Evolutionary conservation across 1,140 invertebrate genomes (phyloP).

Genomic region (Olivierus martensii): DNA sequence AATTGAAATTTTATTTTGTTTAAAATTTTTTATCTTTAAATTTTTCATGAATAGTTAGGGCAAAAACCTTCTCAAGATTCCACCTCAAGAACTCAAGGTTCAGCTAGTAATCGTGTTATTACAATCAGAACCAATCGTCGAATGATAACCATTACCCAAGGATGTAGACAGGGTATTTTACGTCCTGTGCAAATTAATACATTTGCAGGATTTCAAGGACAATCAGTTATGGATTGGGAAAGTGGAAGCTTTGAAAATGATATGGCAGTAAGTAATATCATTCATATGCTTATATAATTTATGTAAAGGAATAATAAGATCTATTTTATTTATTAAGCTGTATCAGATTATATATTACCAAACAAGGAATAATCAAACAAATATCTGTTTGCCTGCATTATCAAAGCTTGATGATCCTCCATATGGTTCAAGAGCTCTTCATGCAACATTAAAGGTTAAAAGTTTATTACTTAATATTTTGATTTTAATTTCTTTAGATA

Average conservation of each 20-base stretch:
- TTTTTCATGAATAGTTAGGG: constrained; percentile 5
- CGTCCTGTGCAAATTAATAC: constrained; percentile 11
- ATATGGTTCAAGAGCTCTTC: constrained; percentile 4
- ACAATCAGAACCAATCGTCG: constrained; percentile 18
- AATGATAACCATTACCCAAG: constrained; percentile 18
- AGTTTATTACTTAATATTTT: neutral
- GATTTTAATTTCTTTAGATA: neutral
- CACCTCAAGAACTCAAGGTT: constrained; percentile 3
- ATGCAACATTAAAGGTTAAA: constrained; percentile 12
- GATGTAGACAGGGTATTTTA: constrained; percentile 14
- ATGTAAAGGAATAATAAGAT: neutral
- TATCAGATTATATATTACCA: neutral
- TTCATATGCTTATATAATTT: neutral
- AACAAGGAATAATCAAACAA: neutral
- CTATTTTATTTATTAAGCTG: neutral
- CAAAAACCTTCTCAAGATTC: constrained; percentile 5
- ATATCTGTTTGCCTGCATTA: neutral
- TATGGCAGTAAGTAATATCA: constrained; percentile 4
- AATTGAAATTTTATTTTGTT: neutral
- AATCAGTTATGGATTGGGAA: neutral
- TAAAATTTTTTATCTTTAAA: neutral
- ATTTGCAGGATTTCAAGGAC: constrained; percentile 1
- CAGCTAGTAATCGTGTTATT: constrained; percentile 16
- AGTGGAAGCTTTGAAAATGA: constrained; percentile 15
- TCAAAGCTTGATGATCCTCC: constrained; percentile 3